Base-by-base conservation (phyloP, 2,113 vertebrate species). In the Aix galericulata region DNA sequence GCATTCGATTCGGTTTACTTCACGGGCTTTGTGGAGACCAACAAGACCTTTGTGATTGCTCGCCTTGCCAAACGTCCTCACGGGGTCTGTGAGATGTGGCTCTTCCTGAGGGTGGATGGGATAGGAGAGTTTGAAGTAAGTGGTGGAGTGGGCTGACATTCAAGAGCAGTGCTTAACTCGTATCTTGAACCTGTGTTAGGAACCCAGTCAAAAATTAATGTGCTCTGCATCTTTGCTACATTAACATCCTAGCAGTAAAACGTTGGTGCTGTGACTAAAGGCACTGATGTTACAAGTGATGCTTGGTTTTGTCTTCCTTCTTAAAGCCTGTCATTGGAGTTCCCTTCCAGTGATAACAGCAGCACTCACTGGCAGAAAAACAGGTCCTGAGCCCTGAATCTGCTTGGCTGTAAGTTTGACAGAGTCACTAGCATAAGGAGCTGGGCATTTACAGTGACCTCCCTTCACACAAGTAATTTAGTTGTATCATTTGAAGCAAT, bases 71-170 rank as follows among this genome's bases (percentile, higher is more conserved):
- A 87, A 3, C 95, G 96, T 1, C 95, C 85, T 0, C 9, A 55
- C 1, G 71, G 95, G 23, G 31, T 83, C 32, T 97, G 97, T 44
- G 97, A 97, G 91, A 93, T 97, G 94, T 97, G 97, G 97, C 94
- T 97, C 14, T 96, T 97, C 86, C 95, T 97, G 36, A 72, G 93
- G 34, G 67, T 97, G 88, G 93, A 96, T 1, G 95, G 97, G n/a
- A 25, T 95, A 26, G 97, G 97, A 38, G 52, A 94, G n/a, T 97
- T 97, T 31, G 88, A 97, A 83, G 97, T 97, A 34, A 87, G 95
- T 86, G 36, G 8, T 80, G 83, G 23, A 0, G 17, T 20, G 75
- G 23, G 55, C 4, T 81, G 64, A 11, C 5, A 3, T 25, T 56
- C 40, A 18, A 59, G 48, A 72, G 42, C 32, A 5, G 13, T 2